Evolutionary conservation across 2,797 vertebrate species (phyloP), one percentile per base, ranked within the genome.

Genomic region (Caiman crocodilus): DNA sequence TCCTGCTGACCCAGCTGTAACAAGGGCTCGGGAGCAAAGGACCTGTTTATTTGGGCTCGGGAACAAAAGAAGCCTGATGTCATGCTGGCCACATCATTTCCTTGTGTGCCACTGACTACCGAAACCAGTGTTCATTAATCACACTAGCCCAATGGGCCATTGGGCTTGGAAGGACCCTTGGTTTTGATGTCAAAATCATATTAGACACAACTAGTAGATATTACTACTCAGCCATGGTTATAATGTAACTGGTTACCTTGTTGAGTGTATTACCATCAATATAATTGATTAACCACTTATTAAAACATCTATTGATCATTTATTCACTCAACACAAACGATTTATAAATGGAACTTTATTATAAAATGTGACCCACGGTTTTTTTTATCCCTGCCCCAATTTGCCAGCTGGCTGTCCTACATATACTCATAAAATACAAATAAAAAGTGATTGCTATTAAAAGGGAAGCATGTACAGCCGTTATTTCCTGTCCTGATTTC

Each of bases 141-240:
- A 42, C 42, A 42, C 42, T 42, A 42, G 42, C 42, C 42, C 42
- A 50, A 50, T 50, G 42, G 42, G 42, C 9, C 42, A 50, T 50
- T 50, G 11, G 42, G 42, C 42, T 50, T 50, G 42, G 42, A 50
- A 50, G 42, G 42, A 50, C 42, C 9, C 42, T 50, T 50, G 42
- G 3, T 10, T 50, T 50, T 50, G 9, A 50, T 50, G 42, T 50
- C 42, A 50, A 50, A 50, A 50, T 50, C 42, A 50, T 50, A 11
- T 50, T 14, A 42, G 25, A 26, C 69, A 26, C 15, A 8, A 73
- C 21, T 50, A 50, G 23, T 14, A 26, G 50, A 15, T 73, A 73
- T 73, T 15, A 73, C 42, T 50, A 50, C 42, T 91, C 87, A 85
- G 14, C 63, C 42, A 58, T 94, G 92, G 95, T 95, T 94, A 93